Percentiles rank a stretch among this genome's conserved stretches.
These are phyloP conservation scores for Threskiornis aethiopicus DNA, from an alignment of 2,797 vertebrate species.

Conservation along the genomic window DNA sequence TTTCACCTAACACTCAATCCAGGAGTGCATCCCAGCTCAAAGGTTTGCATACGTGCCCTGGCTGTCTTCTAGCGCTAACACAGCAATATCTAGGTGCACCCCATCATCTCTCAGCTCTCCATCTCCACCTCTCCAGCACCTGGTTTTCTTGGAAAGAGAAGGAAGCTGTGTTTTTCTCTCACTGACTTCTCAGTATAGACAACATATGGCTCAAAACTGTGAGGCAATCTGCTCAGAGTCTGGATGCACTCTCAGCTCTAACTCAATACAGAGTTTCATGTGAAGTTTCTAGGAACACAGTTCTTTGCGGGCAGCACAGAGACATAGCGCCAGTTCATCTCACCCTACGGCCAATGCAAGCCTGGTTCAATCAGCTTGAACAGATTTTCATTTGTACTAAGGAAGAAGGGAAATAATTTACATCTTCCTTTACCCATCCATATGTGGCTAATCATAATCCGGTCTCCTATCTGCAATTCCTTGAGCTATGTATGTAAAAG, in stretches of 20 bases:
- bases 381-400: background rate
- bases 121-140: background rate
- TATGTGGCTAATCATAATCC: background rate
- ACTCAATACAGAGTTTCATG: background rate
- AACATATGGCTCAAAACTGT: constrained; percentile 59
- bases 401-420: background rate
- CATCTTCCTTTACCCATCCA: background rate
- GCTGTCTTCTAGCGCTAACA: background rate
- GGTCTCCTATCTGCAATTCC: background rate
- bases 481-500: background rate
- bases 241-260: background rate
- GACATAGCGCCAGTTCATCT: background rate
- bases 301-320: background rate
- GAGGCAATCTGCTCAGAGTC: constrained; percentile 59
- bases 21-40: background rate
- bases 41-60: too few species aligned
- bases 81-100: background rate
- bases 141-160: constrained; percentile 40
- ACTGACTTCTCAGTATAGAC: constrained; percentile 39
- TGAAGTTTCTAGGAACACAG: background rate
- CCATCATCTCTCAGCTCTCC: background rate
- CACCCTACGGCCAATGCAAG: background rate
- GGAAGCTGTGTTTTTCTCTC: constrained; percentile 39
- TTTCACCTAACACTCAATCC: background rate
- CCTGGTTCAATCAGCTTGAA: background rate